phyloP scores from a whole-genome alignment of 2,888 invertebrate species.

The Xanthia togata region DNA sequence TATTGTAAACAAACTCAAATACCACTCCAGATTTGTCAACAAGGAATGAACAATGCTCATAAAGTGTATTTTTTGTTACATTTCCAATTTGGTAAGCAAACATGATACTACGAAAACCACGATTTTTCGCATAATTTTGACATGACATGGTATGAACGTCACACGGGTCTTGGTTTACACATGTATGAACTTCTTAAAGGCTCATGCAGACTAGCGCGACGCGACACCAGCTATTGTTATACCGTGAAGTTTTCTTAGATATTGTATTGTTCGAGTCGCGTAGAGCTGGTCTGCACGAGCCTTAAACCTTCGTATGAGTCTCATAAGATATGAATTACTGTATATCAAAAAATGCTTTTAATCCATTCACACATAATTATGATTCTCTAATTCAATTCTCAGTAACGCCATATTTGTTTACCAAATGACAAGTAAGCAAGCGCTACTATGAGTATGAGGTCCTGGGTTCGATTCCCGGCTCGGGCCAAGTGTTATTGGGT shows the following conservation, averaged over 20 bases:
- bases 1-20: conserved; percentile 70
- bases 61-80: conserved; percentile 12
- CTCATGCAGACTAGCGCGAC: too few relatives aligned
- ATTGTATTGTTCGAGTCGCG: too few relatives aligned
- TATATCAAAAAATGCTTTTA: background rate
- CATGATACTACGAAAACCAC: background rate
- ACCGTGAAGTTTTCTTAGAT: too few relatives aligned
- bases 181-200: too few relatives aligned
- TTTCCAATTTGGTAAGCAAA: conserved; percentile 3
- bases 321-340: background rate
- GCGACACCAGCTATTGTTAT: too few relatives aligned
- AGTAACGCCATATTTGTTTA: background rate
- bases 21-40: conserved; percentile 65
- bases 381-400: background rate
- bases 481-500: too few relatives aligned
- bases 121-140: background rate
- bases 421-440: background rate
- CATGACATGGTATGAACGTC: too few relatives aligned
- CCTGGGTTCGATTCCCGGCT: too few relatives aligned
- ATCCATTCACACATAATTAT: background rate
- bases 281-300: too few relatives aligned
- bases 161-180: too few relatives aligned
- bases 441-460: too few relatives aligned
- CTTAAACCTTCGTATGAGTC: too few relatives aligned
- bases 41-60: conserved; percentile 23